phyloP scores from a whole-genome alignment of 1,140 invertebrate species.

The Parapsyche elsis region DNA sequence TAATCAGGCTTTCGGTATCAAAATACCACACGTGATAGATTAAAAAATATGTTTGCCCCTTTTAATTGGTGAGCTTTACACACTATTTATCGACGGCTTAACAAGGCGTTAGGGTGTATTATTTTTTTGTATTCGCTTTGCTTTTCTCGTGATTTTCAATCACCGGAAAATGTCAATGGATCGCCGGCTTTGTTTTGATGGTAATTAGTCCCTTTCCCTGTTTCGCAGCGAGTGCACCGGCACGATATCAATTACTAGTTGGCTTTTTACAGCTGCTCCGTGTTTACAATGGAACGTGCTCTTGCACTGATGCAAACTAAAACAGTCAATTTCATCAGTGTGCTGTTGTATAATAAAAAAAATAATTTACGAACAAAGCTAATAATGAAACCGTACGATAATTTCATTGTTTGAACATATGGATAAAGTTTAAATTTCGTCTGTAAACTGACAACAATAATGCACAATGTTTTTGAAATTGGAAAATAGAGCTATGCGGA shows the following conservation, averaged over 20 bases:
- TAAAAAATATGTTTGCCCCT: too few relatives aligned
- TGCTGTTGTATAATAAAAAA: too few relatives aligned
- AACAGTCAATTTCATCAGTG: too few relatives aligned
- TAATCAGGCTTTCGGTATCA: neutral
- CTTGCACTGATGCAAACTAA: too few relatives aligned
- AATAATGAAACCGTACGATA: too few relatives aligned
- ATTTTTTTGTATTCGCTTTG: neutral
- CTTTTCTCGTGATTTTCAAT: conserved; percentile 14
- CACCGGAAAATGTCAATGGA: conserved; percentile 29
- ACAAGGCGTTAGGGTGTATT: neutral
- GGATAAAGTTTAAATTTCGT: too few relatives aligned
- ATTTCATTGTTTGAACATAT: too few relatives aligned
- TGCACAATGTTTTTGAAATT: too few relatives aligned
- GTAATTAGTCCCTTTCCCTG: neutral
- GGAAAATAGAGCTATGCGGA: too few relatives aligned
- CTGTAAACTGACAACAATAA: too few relatives aligned
- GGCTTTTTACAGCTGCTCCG: neutral
- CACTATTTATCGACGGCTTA: neutral
- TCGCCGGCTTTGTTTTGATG: conserved; percentile 10
- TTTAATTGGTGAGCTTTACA: neutral
- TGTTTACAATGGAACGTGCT: neutral
- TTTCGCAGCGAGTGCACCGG: neutral
- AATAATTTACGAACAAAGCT: too few relatives aligned
- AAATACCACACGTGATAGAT: neutral
- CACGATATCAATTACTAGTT: conserved; percentile 18